phyloP scores from a whole-genome alignment of 2,797 vertebrate genomes.

The Anas flavirostris region DNA sequence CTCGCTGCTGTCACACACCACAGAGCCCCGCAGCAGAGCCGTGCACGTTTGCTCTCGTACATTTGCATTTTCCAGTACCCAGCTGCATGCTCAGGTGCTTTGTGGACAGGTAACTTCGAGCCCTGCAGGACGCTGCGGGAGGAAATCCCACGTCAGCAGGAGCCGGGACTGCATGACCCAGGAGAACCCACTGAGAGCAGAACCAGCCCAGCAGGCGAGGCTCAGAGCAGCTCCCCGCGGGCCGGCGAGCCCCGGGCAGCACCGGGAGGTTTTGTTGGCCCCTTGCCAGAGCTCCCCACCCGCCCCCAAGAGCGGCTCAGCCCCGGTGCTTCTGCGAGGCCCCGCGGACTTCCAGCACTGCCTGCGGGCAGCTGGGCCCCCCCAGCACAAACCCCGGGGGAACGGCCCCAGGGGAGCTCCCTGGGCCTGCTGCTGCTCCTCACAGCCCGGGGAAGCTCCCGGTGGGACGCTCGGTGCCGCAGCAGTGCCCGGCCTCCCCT shows the following conservation, averaged over 20 bases:
- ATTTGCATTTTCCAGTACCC: neutral
- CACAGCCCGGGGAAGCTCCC: too few species aligned
- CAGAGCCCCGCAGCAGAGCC: rapidly evolving
- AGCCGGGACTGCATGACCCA: neutral
- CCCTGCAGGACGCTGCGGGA: neutral
- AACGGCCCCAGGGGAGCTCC: rapidly evolving
- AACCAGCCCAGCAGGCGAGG: neutral
- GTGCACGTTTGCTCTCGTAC: rapidly evolving
- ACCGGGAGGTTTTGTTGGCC: too few species aligned
- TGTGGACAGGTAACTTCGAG: neutral
- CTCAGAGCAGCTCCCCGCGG: rapidly evolving
- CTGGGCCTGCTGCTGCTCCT: neutral
- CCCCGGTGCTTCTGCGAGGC: neutral
- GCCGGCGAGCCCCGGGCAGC: rapidly evolving
- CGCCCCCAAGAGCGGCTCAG: too few species aligned
- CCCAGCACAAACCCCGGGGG: too few species aligned
- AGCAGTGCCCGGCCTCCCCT: neutral
- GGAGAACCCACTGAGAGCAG: neutral
- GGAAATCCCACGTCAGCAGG: rapidly evolving
- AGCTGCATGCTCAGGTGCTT: neutral
- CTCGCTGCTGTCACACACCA: neutral
- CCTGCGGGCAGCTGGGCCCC: rapidly evolving
- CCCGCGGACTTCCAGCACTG: too few species aligned
- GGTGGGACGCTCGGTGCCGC: neutral
- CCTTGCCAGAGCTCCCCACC: too few species aligned